Evolutionary conservation across 2,113 vertebrate species (phyloP).

Genomic region (Climacteris rufus): DNA sequence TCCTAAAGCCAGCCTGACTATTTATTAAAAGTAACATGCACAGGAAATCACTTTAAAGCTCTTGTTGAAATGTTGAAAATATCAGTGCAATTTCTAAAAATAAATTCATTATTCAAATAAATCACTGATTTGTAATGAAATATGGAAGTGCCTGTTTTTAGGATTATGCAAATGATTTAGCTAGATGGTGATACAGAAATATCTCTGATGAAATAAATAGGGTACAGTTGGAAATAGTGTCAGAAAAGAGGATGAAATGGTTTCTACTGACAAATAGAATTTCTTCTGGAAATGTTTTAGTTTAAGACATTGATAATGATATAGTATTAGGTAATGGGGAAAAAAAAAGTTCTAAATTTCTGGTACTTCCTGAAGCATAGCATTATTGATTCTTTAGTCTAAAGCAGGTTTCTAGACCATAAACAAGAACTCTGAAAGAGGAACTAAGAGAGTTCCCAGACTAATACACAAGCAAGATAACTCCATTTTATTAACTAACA

Average conservation of each 20-base stretch:
- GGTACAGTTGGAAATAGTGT: background rate
- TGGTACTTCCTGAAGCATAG: background rate
- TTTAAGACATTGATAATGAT: background rate
- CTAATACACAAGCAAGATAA: background rate
- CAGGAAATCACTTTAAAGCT: background rate
- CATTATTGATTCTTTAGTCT: background rate
- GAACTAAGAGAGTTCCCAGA: background rate
- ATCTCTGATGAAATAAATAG: background rate
- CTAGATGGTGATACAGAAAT: background rate
- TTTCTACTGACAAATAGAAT: background rate
- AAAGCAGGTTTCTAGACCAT: background rate
- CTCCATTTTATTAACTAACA: rapidly evolving
- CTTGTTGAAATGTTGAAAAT: background rate
- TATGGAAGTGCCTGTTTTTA: background rate
- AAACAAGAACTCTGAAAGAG: background rate
- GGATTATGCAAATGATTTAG: background rate
- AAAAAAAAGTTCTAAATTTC: background rate
- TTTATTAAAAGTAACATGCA: background rate
- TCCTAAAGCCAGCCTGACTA: background rate
- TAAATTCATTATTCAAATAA: rapidly evolving
- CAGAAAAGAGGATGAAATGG: background rate
- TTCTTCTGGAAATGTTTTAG: background rate
- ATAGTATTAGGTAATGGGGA: background rate
- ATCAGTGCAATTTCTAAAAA: background rate
- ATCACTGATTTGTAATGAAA: background rate